Percentiles rank a stretch among this genome's conserved stretches.
These are phyloP conservation scores for human DNA, from an alignment of 2,113 vertebrate genomes.

Conservation along the genomic window GRCh38 chr7:82302001-82302500, in stretches of 20 bases:
- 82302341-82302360: not conserved
- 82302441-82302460: no score
- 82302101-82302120: not conserved
- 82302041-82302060: no score
- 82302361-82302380: not conserved
- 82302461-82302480: no score
- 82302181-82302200: not conserved
- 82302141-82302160: not conserved
- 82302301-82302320: not conserved
- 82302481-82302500: fast-evolving
- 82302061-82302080: not conserved
- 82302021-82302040: no score
- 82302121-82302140: not conserved
- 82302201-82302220: not conserved
- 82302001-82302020: no score
- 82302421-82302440: no score
- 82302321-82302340: not conserved
- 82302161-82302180: not conserved
- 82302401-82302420: not conserved
- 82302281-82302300: not conserved
- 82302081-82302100: not conserved
- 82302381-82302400: not conserved
- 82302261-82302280: not conserved
- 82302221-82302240: not conserved
- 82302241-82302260: not conserved